phyloP scores from a whole-genome alignment of 2,888 invertebrate species.

The Argynnis bischoffii region DNA sequence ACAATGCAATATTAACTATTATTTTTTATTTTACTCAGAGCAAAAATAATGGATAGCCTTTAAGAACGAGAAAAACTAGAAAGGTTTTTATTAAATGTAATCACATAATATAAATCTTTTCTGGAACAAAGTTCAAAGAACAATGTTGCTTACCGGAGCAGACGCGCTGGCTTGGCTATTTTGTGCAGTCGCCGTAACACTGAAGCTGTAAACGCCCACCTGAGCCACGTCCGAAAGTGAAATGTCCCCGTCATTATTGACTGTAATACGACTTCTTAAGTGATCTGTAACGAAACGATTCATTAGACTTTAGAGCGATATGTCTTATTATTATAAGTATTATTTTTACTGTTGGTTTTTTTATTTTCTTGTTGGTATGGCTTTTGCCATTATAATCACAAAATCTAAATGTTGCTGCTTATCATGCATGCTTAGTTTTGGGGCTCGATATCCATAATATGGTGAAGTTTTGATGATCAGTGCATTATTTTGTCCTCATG shows the following conservation, averaged over 20 bases:
- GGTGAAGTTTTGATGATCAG: no score
- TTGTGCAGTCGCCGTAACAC: slow-evolving; percentile 61
- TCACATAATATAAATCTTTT: background rate
- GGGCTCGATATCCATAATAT: no score
- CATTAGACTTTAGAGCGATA: no score
- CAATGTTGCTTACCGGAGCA: slow-evolving; percentile 52
- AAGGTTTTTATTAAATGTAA: background rate
- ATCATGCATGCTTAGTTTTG: no score
- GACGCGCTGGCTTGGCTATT: slow-evolving; percentile 52
- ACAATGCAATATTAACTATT: no score
- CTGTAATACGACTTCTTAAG: slow-evolving; percentile 57
- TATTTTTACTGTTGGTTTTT: no score
- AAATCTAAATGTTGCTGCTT: no score
- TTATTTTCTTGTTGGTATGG: no score
- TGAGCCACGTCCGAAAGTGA: slow-evolving; percentile 57
- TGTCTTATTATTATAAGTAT: no score
- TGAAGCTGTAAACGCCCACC: slow-evolving; percentile 60
- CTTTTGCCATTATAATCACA: no score
- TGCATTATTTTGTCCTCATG: no score
- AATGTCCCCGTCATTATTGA: slow-evolving; percentile 63
- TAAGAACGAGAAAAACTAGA: background rate
- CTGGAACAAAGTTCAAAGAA: background rate
- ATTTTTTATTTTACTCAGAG: no score
- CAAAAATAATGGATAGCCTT: background rate
- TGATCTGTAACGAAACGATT: slow-evolving; percentile 52